phyloP scores from a whole-genome alignment of 2,797 vertebrate genomes.

The Eospalax fontanierii region DNA sequence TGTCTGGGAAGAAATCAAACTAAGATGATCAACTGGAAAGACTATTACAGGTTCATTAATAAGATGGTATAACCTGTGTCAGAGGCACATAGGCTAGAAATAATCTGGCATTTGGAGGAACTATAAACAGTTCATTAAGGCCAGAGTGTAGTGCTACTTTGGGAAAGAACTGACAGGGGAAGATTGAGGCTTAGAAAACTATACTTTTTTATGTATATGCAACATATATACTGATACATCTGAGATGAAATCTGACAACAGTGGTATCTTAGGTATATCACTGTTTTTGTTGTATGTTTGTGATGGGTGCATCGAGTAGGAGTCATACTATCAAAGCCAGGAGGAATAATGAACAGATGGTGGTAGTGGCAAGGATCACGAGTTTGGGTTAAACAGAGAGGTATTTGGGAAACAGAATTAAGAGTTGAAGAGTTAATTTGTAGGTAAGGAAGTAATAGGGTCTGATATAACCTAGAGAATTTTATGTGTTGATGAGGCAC shows the following conservation, averaged over 20 bases:
- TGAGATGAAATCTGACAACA: too few relatives aligned
- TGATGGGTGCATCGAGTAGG: not conserved
- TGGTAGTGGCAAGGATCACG: not conserved
- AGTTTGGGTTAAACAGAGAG: not conserved
- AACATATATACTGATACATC: too few relatives aligned
- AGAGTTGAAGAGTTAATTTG: too few relatives aligned
- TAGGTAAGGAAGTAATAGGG: not conserved
- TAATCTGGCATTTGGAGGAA: not conserved
- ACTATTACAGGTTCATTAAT: not conserved
- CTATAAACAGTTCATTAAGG: not conserved
- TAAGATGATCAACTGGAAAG: too few relatives aligned
- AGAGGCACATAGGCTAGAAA: not conserved
- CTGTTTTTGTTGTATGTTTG: not conserved
- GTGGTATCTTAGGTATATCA: not conserved
- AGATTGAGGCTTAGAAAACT: not conserved
- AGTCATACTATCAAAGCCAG: not conserved
- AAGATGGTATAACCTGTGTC: not conserved
- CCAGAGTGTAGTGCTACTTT: not conserved
- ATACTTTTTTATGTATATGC: not conserved
- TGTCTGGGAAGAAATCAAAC: not conserved
- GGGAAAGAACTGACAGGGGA: not conserved
- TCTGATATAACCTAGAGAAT: not conserved
- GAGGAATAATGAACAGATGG: not conserved
- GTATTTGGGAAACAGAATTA: not conserved
- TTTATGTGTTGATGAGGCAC: accelerated